These are phyloP conservation scores for Deilephila elpenor DNA, from an alignment of 2,888 invertebrate genomes.

Conservation along the genomic window DNA sequence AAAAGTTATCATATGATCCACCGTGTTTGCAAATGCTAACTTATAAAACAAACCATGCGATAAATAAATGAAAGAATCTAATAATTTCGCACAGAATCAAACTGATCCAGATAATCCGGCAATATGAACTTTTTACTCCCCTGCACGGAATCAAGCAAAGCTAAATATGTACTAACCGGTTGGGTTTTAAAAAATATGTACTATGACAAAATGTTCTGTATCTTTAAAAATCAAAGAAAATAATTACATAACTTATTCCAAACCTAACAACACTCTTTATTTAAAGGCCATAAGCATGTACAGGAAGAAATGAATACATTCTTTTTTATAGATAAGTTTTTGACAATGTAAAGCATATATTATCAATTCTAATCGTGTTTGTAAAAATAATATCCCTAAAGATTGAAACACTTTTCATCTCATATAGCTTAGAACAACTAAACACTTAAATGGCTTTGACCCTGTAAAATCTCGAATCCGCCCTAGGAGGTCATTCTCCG, in stretches of 20 bases:
- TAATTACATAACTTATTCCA: too few relatives aligned
- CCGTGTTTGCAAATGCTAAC: not conserved
- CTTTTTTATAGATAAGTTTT: too few relatives aligned
- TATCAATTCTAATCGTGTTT: too few relatives aligned
- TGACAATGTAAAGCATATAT: too few relatives aligned
- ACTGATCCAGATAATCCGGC: not conserved
- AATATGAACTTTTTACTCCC: slow-evolving; percentile 1
- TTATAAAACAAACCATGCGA: not conserved
- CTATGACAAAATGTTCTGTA: not conserved
- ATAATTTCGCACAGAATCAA: not conserved
- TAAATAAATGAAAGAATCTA: not conserved
- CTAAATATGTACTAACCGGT: not conserved
- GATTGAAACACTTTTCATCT: not conserved
- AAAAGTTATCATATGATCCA: not conserved
- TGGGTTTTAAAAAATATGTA: not conserved
- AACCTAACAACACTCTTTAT: too few relatives aligned
- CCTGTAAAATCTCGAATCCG: slow-evolving; percentile 42
- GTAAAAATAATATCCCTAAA: not conserved
- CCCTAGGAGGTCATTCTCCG: slow-evolving; percentile 61
- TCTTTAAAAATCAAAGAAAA: too few relatives aligned
- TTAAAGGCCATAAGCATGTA: too few relatives aligned
- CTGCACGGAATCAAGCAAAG: not conserved
- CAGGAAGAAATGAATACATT: too few relatives aligned
- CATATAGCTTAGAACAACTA: not conserved
- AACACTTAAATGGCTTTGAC: not conserved